Evolutionary conservation across 2,797 vertebrate species (phyloP).

Genomic region (Sphenodon punctatus): DNA sequence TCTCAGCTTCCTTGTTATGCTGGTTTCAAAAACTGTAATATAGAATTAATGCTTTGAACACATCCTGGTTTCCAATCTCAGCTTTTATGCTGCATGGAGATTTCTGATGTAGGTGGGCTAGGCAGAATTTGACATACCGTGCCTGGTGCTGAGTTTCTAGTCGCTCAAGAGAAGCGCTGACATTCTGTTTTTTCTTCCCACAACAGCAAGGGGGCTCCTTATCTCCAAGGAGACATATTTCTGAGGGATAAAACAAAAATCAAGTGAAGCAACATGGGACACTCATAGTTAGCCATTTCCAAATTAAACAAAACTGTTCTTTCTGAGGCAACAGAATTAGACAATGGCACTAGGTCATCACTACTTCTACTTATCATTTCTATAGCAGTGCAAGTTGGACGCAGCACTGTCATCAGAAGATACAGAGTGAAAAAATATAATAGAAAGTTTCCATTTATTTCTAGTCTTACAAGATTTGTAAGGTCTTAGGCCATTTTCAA

Average conservation of each 20-base stretch:
- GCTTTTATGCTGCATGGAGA: neutral
- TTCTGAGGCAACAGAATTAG: slow-evolving; percentile 4
- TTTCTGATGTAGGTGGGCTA: neutral
- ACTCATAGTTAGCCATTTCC: neutral
- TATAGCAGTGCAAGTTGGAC: no score
- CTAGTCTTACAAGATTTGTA: no score
- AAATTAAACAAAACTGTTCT: neutral
- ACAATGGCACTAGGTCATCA: neutral
- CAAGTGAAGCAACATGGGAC: neutral
- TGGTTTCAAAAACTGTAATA: neutral
- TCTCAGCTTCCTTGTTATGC: neutral
- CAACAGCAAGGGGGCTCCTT: neutral
- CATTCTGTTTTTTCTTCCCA: neutral
- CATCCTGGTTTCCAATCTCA: neutral
- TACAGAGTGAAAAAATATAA: no score
- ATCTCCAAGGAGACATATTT: neutral
- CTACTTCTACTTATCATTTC: no score
- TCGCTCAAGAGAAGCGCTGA: neutral
- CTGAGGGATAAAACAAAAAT: neutral
- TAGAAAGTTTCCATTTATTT: no score
- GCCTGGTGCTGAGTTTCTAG: neutral
- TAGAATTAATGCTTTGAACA: neutral
- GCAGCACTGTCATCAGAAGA: no score
- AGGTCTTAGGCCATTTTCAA: no score
- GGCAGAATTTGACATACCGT: neutral